Conservation (phyloP, 2,113 vertebrate species). For the Pelmatolapia mariae region DNA sequence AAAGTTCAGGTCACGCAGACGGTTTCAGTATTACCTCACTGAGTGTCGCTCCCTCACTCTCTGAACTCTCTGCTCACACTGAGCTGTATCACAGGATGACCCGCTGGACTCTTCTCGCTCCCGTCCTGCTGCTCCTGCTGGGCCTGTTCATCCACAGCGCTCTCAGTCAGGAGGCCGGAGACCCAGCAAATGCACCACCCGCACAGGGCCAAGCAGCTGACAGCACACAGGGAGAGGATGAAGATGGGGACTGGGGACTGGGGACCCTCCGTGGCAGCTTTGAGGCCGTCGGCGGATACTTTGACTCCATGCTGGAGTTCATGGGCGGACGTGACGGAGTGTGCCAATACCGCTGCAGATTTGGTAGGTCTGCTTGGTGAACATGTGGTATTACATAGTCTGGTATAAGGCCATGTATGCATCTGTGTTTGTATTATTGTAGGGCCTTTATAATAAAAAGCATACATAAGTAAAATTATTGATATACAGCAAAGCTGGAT, state of each 20-base stretch:
- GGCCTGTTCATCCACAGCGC: constrained; percentile 47
- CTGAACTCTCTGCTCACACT: not conserved
- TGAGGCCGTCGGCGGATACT: constrained; percentile 83
- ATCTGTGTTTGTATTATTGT: not conserved
- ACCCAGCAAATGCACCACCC: not conserved
- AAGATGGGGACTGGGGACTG: constrained; percentile 79
- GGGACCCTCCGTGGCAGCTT: constrained; percentile 80
- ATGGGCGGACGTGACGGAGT: constrained; percentile 88
- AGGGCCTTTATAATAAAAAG: not conserved
- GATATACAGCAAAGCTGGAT: not conserved
- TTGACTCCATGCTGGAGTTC: constrained; percentile 88
- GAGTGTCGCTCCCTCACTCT: not conserved
- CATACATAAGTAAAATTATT: not conserved
- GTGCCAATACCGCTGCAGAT: constrained; percentile 88
- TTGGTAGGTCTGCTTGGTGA: constrained; percentile 68
- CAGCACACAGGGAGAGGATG: not conserved
- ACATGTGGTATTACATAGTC: not conserved
- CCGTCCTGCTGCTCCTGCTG: constrained; percentile 57
- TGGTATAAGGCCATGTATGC: not conserved
- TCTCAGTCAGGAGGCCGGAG: constrained; percentile 35
- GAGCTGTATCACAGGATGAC: constrained; percentile 36
- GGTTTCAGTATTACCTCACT: not conserved
- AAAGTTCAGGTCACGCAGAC: constrained; percentile 56
- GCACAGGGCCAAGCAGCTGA: not conserved
- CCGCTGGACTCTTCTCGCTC: not conserved